phyloP scores from a whole-genome alignment of 2,113 vertebrate species.

The Trachemys scripta region DNA sequence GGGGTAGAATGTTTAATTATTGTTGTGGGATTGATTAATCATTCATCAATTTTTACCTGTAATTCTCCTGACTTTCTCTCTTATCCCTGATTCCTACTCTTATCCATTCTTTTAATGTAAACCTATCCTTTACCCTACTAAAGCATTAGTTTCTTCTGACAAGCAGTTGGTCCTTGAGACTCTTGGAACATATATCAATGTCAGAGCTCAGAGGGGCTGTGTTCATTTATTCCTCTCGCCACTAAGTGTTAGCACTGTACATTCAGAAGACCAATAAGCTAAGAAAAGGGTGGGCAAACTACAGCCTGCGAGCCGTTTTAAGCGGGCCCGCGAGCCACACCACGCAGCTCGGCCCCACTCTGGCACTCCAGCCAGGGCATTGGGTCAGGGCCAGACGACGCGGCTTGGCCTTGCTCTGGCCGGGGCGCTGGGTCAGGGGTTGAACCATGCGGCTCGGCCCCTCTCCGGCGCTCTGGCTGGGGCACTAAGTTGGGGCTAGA shows the following conservation, averaged over 20 bases:
- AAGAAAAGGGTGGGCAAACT: neutral
- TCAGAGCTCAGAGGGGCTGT: neutral
- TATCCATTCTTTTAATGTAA: neutral
- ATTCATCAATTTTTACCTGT: neutral
- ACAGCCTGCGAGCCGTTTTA: too few species aligned
- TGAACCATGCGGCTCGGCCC: too few species aligned
- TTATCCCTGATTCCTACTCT: neutral
- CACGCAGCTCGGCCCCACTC: too few species aligned
- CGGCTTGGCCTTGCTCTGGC: too few species aligned
- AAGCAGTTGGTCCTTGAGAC: neutral
- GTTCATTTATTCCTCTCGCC: neutral
- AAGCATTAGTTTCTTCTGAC: neutral
- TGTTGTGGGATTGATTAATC: neutral
- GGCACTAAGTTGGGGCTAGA: too few species aligned
- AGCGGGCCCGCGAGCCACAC: too few species aligned
- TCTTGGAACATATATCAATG: neutral
- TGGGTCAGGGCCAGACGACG: too few species aligned
- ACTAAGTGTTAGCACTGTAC: neutral
- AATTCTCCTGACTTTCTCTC: neutral
- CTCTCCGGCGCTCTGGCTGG: too few species aligned
- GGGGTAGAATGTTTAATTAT: neutral
- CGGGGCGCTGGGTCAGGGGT: too few species aligned
- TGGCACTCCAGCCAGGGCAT: too few species aligned
- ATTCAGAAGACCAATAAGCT: neutral
- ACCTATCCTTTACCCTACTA: neutral